Percentiles rank a stretch among this genome's conserved stretches.
These are phyloP conservation scores for Oasisia sp. DNA, from an alignment of 2,888 invertebrate genomes.

Conservation along the genomic window DNA sequence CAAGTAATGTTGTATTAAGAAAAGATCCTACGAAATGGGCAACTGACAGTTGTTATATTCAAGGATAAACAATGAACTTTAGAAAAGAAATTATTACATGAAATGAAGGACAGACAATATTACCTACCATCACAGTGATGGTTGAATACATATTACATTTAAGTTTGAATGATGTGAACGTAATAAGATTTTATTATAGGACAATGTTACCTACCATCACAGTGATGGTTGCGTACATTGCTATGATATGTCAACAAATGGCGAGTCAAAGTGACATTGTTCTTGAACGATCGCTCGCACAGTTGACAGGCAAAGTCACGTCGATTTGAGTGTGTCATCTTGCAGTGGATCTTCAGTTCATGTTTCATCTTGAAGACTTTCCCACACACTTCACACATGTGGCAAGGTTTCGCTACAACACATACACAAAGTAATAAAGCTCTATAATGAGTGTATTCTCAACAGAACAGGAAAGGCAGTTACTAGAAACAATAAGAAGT, in stretches of 20 bases:
- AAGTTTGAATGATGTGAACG: too few relatives aligned
- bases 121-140: constrained; percentile 32
- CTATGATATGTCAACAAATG: constrained; percentile 35
- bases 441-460: not conserved
- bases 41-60: too few relatives aligned
- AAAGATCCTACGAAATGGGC: too few relatives aligned
- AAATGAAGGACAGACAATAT: not conserved
- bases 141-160: not conserved
- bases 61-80: too few relatives aligned
- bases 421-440: not conserved
- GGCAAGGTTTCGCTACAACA: constrained; percentile 26
- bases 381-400: constrained; percentile 29
- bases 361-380: constrained; percentile 33
- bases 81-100: too few relatives aligned
- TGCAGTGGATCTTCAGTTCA: constrained; percentile 31
- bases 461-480: not conserved
- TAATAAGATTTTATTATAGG: too few relatives aligned
- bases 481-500: not conserved
- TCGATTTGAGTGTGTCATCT: constrained; percentile 27
- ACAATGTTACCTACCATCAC: constrained; percentile 29
- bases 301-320: constrained; percentile 29
- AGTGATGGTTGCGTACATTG: constrained; percentile 27
- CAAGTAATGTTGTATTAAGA: too few relatives aligned
- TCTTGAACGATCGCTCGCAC: constrained; percentile 37
- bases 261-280: constrained; percentile 25